Conservation (phyloP, 2,113 vertebrate species). For the Ginglymostoma cirratum region DNA sequence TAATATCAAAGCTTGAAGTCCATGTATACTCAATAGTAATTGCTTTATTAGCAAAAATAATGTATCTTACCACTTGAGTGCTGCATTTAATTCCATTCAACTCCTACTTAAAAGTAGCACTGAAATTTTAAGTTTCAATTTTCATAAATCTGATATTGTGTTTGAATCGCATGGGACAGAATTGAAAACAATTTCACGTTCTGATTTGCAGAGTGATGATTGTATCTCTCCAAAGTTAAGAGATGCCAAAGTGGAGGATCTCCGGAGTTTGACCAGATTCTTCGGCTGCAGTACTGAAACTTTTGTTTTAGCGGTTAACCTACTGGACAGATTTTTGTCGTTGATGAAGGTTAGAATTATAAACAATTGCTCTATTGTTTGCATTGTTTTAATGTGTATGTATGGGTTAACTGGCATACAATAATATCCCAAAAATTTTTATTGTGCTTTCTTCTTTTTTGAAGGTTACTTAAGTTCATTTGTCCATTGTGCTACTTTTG, state of each 20-base stretch:
- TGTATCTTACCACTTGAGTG: not conserved
- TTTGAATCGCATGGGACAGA: not conserved
- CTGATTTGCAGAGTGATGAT: conserved; percentile 62
- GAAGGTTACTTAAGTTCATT: not conserved
- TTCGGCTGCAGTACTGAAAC: conserved; percentile 90
- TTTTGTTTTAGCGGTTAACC: conserved; percentile 88
- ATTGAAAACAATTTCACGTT: conserved; percentile 32
- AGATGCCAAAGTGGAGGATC: conserved; percentile 85
- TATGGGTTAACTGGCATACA: not conserved
- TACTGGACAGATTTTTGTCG: conserved; percentile 91
- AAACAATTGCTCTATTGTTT: not conserved
- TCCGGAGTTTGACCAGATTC: conserved; percentile 90
- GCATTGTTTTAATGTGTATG: not conserved
- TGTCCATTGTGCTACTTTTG: conserved; percentile 9
- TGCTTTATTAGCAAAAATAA: not conserved
- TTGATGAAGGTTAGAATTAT: conserved; percentile 77
- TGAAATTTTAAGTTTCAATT: not conserved
- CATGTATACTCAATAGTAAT: not conserved
- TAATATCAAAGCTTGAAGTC: not conserved
- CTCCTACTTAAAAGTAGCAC: not conserved
- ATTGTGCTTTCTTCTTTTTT: not conserved
- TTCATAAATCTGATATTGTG: not conserved
- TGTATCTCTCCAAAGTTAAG: conserved; percentile 78
- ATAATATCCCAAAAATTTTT: not conserved
- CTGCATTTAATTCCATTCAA: not conserved